Conservation (phyloP, 2,113 vertebrate species). For the Turdus rufiventris region DNA sequence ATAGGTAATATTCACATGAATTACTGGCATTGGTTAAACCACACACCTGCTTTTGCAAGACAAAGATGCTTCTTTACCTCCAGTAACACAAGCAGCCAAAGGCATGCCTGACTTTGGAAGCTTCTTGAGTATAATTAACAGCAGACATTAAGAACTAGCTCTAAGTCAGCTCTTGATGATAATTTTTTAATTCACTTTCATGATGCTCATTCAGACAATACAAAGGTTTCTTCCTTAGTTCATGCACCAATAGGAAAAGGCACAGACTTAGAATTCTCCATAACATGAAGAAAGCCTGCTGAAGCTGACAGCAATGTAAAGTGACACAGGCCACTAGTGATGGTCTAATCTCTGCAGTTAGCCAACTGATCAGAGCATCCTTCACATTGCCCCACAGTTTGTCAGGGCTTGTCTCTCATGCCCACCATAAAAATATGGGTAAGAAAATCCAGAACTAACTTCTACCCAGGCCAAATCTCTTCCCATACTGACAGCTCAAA, state of each 20-base stretch:
- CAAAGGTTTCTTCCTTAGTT: neutral
- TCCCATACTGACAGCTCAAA: constrained; percentile 22
- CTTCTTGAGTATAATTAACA: neutral
- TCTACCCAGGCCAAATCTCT: constrained; percentile 13
- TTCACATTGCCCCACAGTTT: neutral
- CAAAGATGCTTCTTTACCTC: neutral
- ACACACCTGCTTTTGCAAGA: neutral
- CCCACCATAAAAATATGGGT: neutral
- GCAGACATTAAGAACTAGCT: neutral
- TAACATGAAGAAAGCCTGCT: fast-evolving
- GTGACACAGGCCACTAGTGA: neutral
- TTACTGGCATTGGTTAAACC: neutral
- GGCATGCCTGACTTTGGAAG: neutral
- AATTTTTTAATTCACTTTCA: neutral
- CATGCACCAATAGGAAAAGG: neutral
- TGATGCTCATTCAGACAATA: neutral
- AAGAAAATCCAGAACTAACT: constrained; percentile 18
- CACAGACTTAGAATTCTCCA: neutral
- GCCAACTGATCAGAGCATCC: neutral
- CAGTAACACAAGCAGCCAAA: neutral
- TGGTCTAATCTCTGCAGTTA: neutral
- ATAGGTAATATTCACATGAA: neutral
- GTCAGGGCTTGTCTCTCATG: neutral
- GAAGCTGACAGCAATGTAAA: neutral
- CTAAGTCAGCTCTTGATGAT: neutral